These are phyloP conservation scores for Cheirogaleus medius DNA, from an alignment of 2,113 vertebrate genomes.

Conservation along the genomic window DNA sequence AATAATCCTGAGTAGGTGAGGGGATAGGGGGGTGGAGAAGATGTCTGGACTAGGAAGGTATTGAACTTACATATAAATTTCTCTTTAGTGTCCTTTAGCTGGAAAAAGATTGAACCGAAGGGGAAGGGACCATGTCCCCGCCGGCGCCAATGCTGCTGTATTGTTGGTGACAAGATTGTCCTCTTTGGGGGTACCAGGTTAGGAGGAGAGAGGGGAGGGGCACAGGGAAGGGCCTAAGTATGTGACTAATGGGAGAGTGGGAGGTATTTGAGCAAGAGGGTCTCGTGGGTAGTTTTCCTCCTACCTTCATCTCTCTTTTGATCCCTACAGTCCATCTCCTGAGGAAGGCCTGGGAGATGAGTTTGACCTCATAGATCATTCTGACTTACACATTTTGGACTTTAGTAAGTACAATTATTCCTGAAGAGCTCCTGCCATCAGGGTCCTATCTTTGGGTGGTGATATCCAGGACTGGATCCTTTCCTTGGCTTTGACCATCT, in stretches of 20 bases:
- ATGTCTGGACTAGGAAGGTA: neutral
- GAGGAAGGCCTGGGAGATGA: slow-evolving; percentile 99
- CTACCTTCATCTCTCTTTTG: neutral
- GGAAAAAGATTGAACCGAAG: slow-evolving; percentile 96
- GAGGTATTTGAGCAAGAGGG: neutral
- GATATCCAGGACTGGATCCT: neutral
- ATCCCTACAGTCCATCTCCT: slow-evolving; percentile 91
- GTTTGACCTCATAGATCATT: slow-evolving; percentile 99
- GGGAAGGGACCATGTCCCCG: slow-evolving; percentile 97
- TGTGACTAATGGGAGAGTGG: neutral
- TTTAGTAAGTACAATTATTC: slow-evolving; percentile 92
- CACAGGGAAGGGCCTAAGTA: slow-evolving; percentile 49
- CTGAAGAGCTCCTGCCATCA: accelerated
- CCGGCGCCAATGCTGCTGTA: slow-evolving; percentile 97
- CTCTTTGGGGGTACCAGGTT: slow-evolving; percentile 99
- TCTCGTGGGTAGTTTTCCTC: neutral
- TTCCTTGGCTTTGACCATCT: slow-evolving; percentile 35
- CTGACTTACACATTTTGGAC: slow-evolving; percentile 98
- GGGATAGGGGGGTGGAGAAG: neutral
- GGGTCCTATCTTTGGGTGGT: neutral
- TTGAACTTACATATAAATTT: slow-evolving; percentile 1
- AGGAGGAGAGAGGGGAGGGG: slow-evolving; percentile 74
- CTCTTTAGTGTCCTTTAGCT: slow-evolving; percentile 87
- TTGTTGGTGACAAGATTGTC: slow-evolving; percentile 97
- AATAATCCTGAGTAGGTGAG: neutral